phyloP scores from a whole-genome alignment of 1,140 invertebrate genomes.

The Pissodes strobi region DNA sequence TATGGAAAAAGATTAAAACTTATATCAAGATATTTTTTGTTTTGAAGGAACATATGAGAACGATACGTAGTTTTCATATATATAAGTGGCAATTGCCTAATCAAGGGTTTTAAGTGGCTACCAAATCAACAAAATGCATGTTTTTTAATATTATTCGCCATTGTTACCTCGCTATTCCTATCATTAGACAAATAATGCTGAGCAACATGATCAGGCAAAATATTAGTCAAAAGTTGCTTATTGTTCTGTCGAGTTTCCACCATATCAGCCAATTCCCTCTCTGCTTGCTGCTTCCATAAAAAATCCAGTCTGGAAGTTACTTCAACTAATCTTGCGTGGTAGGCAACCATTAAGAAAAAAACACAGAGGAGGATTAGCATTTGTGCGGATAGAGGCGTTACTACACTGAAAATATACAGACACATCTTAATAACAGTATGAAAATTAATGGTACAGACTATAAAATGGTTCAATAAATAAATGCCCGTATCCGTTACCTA shows the following conservation, averaged over 20 bases:
- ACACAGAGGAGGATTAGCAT: constrained; percentile 80
- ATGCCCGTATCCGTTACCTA: no score
- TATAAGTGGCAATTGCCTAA: no score
- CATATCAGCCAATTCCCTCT: constrained; percentile 90
- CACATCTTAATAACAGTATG: no score
- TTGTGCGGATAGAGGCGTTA: constrained; percentile 71
- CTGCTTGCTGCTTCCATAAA: constrained; percentile 92
- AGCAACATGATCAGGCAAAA: constrained; percentile 95
- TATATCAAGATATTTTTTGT: no score
- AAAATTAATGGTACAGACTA: background rate
- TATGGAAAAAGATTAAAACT: no score
- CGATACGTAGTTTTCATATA: no score
- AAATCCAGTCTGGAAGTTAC: constrained; percentile 90
- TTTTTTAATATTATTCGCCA: no score
- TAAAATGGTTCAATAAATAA: no score
- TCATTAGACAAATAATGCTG: constrained; percentile 86
- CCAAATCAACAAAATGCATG: no score
- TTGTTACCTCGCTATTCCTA: constrained; percentile 73
- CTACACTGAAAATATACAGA: constrained; percentile 29
- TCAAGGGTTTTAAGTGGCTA: no score
- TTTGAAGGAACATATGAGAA: no score
- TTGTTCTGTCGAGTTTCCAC: constrained; percentile 85
- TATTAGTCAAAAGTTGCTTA: constrained; percentile 86
- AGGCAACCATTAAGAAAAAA: constrained; percentile 85
- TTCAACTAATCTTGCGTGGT: constrained; percentile 89